These are phyloP conservation scores for Megaceryle torquata DNA, from an alignment of 2,113 vertebrate genomes.

Conservation along the genomic window DNA sequence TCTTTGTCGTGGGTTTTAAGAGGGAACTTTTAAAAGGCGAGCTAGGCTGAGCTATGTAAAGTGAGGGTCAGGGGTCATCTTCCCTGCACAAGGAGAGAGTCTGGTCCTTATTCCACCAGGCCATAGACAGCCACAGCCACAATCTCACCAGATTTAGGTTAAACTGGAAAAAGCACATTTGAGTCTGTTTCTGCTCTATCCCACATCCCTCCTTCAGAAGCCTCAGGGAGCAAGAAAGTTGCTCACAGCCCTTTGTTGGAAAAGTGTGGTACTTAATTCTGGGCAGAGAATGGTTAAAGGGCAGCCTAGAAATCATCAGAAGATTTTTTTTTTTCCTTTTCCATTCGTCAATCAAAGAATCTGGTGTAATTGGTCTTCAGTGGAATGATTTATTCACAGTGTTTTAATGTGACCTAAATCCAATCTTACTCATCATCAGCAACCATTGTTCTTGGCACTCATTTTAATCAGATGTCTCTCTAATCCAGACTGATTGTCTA, in stretches of 20 bases:
- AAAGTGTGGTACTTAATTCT: background rate
- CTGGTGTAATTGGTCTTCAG: background rate
- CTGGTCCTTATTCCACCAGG: background rate
- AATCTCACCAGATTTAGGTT: background rate
- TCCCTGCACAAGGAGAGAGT: background rate
- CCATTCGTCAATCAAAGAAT: background rate
- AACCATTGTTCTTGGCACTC: slow-evolving; percentile 48
- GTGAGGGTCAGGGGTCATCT: background rate
- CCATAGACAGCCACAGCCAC: background rate
- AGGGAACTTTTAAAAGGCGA: background rate
- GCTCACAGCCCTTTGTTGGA: background rate
- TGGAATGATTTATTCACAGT: slow-evolving; percentile 22
- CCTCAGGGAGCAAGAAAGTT: background rate
- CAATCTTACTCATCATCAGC: slow-evolving; percentile 40
- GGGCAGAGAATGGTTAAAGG: slow-evolving; percentile 26
- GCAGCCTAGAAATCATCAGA: background rate
- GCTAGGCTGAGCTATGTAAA: background rate
- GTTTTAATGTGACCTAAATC: slow-evolving; percentile 63
- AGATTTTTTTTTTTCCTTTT: background rate
- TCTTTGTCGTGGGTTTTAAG: background rate
- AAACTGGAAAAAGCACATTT: fast-evolving
- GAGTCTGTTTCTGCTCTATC: background rate
- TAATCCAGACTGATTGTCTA: slow-evolving; percentile 48
- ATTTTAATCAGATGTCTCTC: slow-evolving; percentile 33
- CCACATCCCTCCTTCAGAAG: background rate